Base-by-base conservation (phyloP, 1,140 invertebrate species). In the Aradophagus sp. region DNA sequence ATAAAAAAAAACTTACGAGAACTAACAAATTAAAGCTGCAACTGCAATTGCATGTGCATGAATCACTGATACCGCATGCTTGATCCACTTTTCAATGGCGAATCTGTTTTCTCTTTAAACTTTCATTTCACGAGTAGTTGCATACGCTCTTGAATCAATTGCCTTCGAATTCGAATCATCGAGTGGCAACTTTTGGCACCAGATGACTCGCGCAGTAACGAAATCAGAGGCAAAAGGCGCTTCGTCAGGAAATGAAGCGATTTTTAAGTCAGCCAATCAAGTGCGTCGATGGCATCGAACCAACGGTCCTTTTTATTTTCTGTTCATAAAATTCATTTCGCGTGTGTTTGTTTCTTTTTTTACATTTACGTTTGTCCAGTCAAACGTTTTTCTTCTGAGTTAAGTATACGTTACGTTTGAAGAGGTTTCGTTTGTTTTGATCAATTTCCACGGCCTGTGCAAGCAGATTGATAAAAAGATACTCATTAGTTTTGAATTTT, bases 211-310 rank as follows among this genome's bases (percentile, higher is more conserved):
- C 20, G 35, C 53, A 59, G 44, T 58, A 16, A 55, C 23, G 8
- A 53, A 61, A 61, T 50, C 27, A 69, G 78, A 84, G 81, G 81
- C 81, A 83, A 84, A 83, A 83, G 82, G 82, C 80, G 77, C 75
- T 59, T 53, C 15, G 19, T 34, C 13, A 35, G 39, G 38, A 20
- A 50, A 58, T 27, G 14, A 48, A 42, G 11, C 13, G 36, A 44
- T 45, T 53, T 8, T 61, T 55, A 17, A 41, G 31, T 41, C 42
- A n/a, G 52, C 38, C 47, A 27, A 35, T 53, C 52, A 58, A 38
- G 55, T 59, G 62, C 55, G 68, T 75, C 70, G 69, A 73, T 61
- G 56, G 66, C 69, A 73, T 70, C 52, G 70, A 70, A 67, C 69
- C 65, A 50, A 52, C 59, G 32, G 32, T 68, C 66, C 55, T 45